phyloP scores from a whole-genome alignment of 2,888 invertebrate species.

The Epinotia demarniana region DNA sequence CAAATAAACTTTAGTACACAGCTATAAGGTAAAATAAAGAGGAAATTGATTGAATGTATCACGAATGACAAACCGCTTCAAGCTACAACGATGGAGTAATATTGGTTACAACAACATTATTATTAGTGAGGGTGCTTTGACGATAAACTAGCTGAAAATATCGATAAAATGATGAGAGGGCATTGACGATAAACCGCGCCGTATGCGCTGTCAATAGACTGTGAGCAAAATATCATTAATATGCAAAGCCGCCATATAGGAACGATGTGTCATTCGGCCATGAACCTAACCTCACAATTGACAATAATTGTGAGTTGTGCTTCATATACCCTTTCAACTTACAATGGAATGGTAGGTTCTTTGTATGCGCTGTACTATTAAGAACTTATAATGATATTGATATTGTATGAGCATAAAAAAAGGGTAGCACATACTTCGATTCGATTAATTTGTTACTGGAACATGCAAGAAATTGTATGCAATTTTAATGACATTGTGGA shows the following conservation, averaged over 20 bases:
- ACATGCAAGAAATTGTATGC: too few relatives aligned
- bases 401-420: too few relatives aligned
- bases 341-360: too few relatives aligned
- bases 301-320: slow-evolving; percentile 14
- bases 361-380: too few relatives aligned
- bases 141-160: slow-evolving; percentile 3
- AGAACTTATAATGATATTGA: too few relatives aligned
- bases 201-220: slow-evolving; percentile 1
- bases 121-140: slow-evolving; percentile 23
- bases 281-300: slow-evolving; percentile 21
- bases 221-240: slow-evolving; percentile 19
- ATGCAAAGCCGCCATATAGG: slow-evolving; percentile 12
- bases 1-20: neutral
- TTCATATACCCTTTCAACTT: neutral
- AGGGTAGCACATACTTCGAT: too few relatives aligned
- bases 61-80: slow-evolving; percentile 37
- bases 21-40: slow-evolving; percentile 32
- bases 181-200: neutral
- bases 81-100: slow-evolving; percentile 29
- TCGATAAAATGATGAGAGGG: slow-evolving; percentile 7
- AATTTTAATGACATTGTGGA: too few relatives aligned
- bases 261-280: neutral
- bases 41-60: slow-evolving; percentile 33
- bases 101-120: slow-evolving; percentile 36
- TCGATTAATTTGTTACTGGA: too few relatives aligned